Base-by-base conservation (phyloP, 2,888 invertebrate species). In the Metellina segmentata region DNA sequence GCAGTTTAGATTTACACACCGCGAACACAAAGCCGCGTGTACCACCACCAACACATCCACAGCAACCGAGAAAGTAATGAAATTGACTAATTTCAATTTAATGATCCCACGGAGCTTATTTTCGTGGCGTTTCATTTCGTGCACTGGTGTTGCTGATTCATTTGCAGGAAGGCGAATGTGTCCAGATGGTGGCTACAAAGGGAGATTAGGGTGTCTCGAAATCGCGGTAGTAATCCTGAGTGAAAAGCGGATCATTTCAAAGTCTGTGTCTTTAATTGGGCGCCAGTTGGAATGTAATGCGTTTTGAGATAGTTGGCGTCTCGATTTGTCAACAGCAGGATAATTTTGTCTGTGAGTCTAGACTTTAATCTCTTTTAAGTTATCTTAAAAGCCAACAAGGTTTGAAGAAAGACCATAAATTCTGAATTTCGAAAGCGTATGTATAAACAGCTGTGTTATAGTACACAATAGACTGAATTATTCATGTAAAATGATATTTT, bases 1-100 rank as follows among this genome's bases (percentile, higher is more conserved):
- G 34, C 34, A 34, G 1, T 34, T 4, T 34, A 34, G 34, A 34
- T 34, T 34, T 34, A 34, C 34, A 2, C 34, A 34, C 34, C 34
- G 34, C 4, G 34, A 34, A 34, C 34, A 34, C 4, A 34, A 34
- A 34, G 34, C 34, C 34, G n/a, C n/a, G 34, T 34, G 34, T 2
- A 34, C 34, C 1, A 4, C 34, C 34, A 2, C 1, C 34, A 34
- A 16, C 61, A 61, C 61, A 61, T 61, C 61, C 61, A 61, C 61
- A 11, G 11, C 61, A 61, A 11, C 61, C 61, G 9, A 34, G 34
- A 4, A 16, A 61, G 61, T 61, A 61, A 61, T 61, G 61, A 61
- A 61, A 61, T 61, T 61, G 61, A 61, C 61, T 61, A 61, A 61
- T 61, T 61, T 61, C 61, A 61, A 61, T 61, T 61, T 61, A 61